Conservation (phyloP, 2,888 invertebrate species). For the Lycocerus yunnanus region DNA sequence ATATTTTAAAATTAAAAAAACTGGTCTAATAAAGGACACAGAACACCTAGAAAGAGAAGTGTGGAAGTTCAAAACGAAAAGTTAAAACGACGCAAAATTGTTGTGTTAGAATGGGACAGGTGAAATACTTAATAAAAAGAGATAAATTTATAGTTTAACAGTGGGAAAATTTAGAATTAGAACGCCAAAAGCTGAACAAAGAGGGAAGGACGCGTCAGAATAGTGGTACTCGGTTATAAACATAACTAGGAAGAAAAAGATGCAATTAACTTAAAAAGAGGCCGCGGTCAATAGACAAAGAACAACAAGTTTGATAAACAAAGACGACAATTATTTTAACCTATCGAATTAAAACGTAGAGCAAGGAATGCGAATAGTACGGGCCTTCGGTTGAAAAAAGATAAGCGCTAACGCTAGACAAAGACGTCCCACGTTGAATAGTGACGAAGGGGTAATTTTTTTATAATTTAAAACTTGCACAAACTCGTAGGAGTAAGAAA, state of each 20-base stretch:
- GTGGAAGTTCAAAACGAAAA: slow-evolving; percentile 20
- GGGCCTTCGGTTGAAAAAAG: slow-evolving; percentile 37
- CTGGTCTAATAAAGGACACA: slow-evolving; percentile 32
- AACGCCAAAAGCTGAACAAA: slow-evolving; percentile 34
- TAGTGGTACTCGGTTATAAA: slow-evolving; percentile 34
- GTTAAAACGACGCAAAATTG: slow-evolving; percentile 49
- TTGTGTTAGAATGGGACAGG: slow-evolving; percentile 61
- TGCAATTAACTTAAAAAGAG: slow-evolving; percentile 40
- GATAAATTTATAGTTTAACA: slow-evolving; percentile 29
- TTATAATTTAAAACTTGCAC: slow-evolving; percentile 24
- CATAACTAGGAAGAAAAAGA: slow-evolving; percentile 38
- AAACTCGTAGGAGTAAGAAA: slow-evolving; percentile 33
- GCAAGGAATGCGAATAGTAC: slow-evolving; percentile 52
- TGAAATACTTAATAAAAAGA: slow-evolving; percentile 35
- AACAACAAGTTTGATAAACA: slow-evolving; percentile 41
- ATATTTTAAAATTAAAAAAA: slow-evolving; percentile 33
- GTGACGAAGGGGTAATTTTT: slow-evolving; percentile 19
- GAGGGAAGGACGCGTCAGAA: slow-evolving; percentile 32
- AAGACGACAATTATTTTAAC: slow-evolving; percentile 50
- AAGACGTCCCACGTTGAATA: slow-evolving; percentile 15
- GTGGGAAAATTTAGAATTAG: slow-evolving; percentile 32
- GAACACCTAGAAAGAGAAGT: slow-evolving; percentile 29
- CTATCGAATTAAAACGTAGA: slow-evolving; percentile 53
- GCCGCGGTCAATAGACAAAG: slow-evolving; percentile 51
- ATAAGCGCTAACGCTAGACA: slow-evolving; percentile 21